phyloP scores from a whole-genome alignment of 1,140 invertebrate species.

The Arion vulgaris region DNA sequence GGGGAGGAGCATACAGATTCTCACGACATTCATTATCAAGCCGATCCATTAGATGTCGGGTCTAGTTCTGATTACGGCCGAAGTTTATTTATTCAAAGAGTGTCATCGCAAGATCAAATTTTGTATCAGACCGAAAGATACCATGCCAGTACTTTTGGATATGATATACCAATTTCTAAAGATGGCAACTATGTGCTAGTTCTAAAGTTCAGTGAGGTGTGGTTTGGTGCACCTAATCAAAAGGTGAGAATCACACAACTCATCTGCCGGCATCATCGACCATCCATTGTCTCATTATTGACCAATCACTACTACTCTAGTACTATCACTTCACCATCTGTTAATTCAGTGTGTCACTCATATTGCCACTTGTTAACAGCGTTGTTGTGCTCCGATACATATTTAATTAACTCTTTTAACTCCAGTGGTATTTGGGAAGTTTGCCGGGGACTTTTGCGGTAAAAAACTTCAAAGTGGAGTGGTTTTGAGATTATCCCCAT shows the following conservation, averaged over 20 bases:
- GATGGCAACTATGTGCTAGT: constrained; percentile 72
- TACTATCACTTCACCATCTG: too few relatives aligned
- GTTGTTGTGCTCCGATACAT: too few relatives aligned
- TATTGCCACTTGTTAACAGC: too few relatives aligned
- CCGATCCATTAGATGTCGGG: constrained; percentile 61
- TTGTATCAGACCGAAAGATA: constrained; percentile 73
- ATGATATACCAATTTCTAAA: constrained; percentile 67
- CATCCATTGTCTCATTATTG: too few relatives aligned
- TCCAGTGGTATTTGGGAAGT: too few relatives aligned
- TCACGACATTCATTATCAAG: constrained; percentile 68
- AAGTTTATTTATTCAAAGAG: constrained; percentile 67
- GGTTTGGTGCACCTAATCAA: constrained; percentile 71
- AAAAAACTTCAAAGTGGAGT: too few relatives aligned
- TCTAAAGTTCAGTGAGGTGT: constrained; percentile 73
- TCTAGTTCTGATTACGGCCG: constrained; percentile 71
- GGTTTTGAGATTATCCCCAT: too few relatives aligned
- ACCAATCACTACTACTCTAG: too few relatives aligned
- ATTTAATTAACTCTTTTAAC: too few relatives aligned
- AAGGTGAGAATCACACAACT: constrained; percentile 60
- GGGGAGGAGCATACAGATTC: constrained; percentile 69
- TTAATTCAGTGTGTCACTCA: too few relatives aligned
- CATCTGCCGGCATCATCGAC: too few relatives aligned
- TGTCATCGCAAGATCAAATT: constrained; percentile 69
- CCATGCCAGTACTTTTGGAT: constrained; percentile 70
- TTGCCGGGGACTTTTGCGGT: too few relatives aligned